These are phyloP conservation scores for Epizoanthus fatuus DNA, from an alignment of 92 coral and sea anemone species.

Conservation along the genomic window DNA sequence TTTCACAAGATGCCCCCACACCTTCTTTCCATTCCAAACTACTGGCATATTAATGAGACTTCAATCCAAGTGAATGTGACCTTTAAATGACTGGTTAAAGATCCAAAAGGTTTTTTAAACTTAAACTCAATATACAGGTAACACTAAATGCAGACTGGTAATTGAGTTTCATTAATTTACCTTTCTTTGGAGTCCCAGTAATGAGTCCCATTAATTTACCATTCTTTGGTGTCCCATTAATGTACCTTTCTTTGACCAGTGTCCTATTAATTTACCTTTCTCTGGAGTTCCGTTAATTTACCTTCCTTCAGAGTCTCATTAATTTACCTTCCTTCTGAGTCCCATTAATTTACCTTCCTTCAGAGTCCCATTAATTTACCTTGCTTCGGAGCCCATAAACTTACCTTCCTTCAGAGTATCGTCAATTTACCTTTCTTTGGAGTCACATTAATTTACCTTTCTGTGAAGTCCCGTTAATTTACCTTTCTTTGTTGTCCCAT, in stretches of 20 bases:
- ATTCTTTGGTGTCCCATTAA: too few species aligned
- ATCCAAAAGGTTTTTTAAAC: too few species aligned
- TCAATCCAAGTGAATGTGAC: too few species aligned
- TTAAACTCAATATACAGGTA: too few species aligned
- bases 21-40: too few species aligned
- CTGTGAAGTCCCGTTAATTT: too few species aligned
- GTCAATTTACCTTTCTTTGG: constrained; percentile 1
- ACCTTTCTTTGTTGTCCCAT: too few species aligned
- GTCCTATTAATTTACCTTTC: neutral
- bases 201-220: neutral
- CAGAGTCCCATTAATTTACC: neutral
- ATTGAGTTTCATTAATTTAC: too few species aligned
- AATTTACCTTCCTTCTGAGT: neutral
- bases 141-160: neutral
- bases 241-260: neutral
- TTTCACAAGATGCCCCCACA: too few species aligned
- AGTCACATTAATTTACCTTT: neutral
- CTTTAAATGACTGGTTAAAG: too few species aligned
- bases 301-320: neutral
- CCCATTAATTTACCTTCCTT: neutral
- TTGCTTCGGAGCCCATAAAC: neutral
- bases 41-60: too few species aligned
- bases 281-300: too few species aligned
- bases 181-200: neutral
- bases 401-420: neutral